phyloP scores from a whole-genome alignment of 2,113 vertebrate species.

The Rhizomys pruinosus region DNA sequence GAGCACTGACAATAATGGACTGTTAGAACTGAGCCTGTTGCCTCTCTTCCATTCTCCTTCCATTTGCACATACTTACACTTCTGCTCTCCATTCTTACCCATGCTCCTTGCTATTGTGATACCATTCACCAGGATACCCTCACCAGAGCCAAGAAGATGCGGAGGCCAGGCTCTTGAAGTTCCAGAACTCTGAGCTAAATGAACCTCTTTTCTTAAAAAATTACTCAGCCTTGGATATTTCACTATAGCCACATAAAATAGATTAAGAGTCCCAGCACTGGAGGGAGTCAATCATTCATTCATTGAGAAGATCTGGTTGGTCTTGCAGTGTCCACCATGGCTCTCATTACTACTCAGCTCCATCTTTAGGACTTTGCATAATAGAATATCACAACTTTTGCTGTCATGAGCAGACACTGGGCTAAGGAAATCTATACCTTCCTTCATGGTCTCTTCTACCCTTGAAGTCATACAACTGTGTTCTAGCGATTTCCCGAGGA shows the following conservation, averaged over 20 bases:
- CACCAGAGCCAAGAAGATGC: background rate
- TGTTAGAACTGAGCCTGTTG: background rate
- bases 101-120: background rate
- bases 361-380: background rate
- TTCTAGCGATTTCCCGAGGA: background rate
- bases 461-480: background rate
- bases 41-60: background rate
- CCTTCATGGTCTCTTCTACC: background rate
- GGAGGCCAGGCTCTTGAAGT: background rate
- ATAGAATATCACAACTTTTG: background rate
- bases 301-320: background rate
- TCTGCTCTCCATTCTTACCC: background rate
- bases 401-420: too few species aligned
- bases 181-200: background rate
- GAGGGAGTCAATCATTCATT: background rate
- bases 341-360: background rate
- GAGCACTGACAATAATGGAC: background rate
- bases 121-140: background rate
- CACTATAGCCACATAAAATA: background rate
- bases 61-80: too few species aligned
- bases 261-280: background rate
- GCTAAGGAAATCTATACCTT: background rate
- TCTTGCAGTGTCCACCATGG: accelerated
- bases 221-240: background rate
- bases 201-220: background rate